A percentile compares a stretch with the other conserved stretches of the same genome.
Conservation (phyloP, 2,113 vertebrate genomes). For the Myrmecobius fasciatus region DNA sequence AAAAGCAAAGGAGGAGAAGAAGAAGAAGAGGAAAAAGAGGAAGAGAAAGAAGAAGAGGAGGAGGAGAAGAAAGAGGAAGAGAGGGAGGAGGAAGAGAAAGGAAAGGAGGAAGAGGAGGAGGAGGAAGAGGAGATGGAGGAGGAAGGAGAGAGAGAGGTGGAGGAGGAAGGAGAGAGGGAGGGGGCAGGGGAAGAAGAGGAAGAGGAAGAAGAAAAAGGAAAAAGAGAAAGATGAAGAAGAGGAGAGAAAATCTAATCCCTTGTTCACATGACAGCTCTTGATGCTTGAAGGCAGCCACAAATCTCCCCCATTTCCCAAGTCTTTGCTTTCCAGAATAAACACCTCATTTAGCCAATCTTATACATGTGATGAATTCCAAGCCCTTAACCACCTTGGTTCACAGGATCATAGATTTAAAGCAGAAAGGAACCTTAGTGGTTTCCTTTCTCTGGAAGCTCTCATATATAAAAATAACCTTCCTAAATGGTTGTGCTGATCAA, state of each 20-base stretch:
- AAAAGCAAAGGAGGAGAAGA: not conserved
- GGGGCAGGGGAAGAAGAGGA: too few relatives aligned
- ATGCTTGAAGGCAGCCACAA: not conserved
- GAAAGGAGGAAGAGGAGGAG: too few relatives aligned
- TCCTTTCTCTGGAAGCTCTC: not conserved
- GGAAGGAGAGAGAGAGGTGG: too few relatives aligned
- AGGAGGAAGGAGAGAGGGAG: too few relatives aligned
- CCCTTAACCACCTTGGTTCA: not conserved
- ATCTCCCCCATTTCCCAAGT: not conserved
- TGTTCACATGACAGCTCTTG: not conserved
- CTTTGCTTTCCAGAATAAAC: not conserved
- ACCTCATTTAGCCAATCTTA: not conserved
- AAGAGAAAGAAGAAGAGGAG: too few relatives aligned
- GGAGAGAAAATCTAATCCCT: not conserved
- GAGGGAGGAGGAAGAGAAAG: too few relatives aligned
- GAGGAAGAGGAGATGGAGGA: too few relatives aligned
- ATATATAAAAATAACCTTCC: not conserved
- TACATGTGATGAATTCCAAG: not conserved
- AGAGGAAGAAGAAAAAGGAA: not conserved
- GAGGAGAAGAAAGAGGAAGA: too few relatives aligned
- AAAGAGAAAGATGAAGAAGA: not conserved
- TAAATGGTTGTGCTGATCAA: not conserved
- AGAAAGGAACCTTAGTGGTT: not conserved
- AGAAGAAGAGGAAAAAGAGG: rapidly evolving
- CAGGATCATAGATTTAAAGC: not conserved